Evolutionary conservation across 1,140 invertebrate genomes (phyloP).

Genomic region (Asbolus verrucosus): DNA sequence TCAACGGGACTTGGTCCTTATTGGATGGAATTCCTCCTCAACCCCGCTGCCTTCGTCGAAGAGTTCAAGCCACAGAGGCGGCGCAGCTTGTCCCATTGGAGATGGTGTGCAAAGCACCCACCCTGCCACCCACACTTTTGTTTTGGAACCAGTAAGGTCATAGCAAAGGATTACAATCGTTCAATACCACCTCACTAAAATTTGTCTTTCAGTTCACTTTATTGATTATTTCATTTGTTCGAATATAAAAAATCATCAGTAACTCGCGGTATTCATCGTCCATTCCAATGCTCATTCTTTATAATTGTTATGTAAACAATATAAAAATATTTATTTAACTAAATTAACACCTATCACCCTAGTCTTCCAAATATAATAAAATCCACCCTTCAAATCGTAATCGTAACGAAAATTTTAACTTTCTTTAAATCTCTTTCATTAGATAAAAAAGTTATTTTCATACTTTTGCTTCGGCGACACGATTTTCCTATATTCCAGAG

Average conservation of each 20-base stretch:
- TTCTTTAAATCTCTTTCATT: too few species aligned
- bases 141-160: background rate
- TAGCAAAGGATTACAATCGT: background rate
- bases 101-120: conserved; percentile 11
- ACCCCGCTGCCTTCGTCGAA: conserved; percentile 16
- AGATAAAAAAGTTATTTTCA: too few species aligned
- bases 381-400: too few species aligned
- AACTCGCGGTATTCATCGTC: background rate
- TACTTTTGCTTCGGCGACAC: too few species aligned
- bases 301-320: too few species aligned
- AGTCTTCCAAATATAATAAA: too few species aligned
- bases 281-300: background rate
- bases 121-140: conserved; percentile 1
- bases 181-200: background rate
- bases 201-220: background rate
- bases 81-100: conserved; percentile 30
- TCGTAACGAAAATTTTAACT: too few species aligned
- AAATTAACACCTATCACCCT: too few species aligned
- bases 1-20: conserved; percentile 52
- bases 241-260: background rate
- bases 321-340: background rate
- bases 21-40: conserved; percentile 39
- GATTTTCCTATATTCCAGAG: too few species aligned
- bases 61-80: background rate
- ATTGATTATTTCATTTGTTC: conserved; percentile 11